phyloP scores from a whole-genome alignment of 2,797 vertebrate species.

The Sebastes cheni region DNA sequence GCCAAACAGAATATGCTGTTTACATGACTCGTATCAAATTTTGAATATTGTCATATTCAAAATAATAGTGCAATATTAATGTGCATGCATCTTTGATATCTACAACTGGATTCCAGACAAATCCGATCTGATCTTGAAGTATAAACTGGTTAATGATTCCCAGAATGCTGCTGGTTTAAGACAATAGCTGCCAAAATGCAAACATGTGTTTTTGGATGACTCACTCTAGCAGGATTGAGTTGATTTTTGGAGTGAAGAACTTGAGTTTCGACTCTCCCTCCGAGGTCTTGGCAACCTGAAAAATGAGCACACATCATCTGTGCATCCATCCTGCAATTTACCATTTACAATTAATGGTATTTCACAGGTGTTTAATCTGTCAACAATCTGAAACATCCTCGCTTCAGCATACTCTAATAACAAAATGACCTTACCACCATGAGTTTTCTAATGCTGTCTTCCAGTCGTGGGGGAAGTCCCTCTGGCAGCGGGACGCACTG shows the following conservation, averaged over 20 bases:
- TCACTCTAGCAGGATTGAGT: slow-evolving; percentile 91
- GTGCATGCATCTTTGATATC: not conserved
- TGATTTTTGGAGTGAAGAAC: slow-evolving; percentile 91
- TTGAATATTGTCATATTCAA: too few relatives aligned
- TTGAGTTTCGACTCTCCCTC: slow-evolving; percentile 90
- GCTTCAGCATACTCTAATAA: not conserved
- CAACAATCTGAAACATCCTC: not conserved
- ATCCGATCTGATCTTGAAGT: not conserved
- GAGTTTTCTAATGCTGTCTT: slow-evolving; percentile 56
- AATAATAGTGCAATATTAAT: too few relatives aligned
- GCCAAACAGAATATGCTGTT: too few relatives aligned
- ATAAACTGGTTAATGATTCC: too few relatives aligned
- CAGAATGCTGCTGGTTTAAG: not conserved
- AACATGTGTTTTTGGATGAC: slow-evolving; percentile 51
- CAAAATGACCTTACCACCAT: slow-evolving; percentile 32
- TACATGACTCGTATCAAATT: too few relatives aligned
- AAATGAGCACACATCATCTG: not conserved
- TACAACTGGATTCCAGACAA: not conserved
- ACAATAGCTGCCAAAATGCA: not conserved
- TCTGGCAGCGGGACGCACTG: slow-evolving; percentile 46
- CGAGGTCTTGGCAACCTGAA: slow-evolving; percentile 85
- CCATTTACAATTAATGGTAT: not conserved
- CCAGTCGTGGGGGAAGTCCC: slow-evolving; percentile 57
- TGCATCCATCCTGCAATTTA: not conserved
- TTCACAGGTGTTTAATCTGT: not conserved